These are phyloP conservation scores for Ochotona princeps DNA, from an alignment of 2,113 vertebrate genomes.

Conservation along the genomic window DNA sequence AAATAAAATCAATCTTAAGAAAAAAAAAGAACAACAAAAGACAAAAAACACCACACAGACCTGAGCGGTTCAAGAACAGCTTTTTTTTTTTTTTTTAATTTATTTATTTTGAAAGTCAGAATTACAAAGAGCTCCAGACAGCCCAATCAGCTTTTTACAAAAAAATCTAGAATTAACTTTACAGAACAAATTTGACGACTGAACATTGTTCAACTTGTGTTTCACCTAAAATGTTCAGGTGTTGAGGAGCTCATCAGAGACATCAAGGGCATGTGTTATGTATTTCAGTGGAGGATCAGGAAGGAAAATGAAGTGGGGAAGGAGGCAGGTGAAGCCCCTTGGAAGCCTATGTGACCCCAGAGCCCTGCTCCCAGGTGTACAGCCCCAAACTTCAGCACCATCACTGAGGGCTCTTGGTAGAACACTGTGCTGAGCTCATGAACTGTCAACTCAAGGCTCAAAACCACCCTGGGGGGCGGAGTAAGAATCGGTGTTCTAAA, in stretches of 20 bases:
- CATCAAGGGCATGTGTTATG: not conserved
- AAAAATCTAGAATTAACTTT: not conserved
- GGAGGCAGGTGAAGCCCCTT: not conserved
- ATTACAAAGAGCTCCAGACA: too few species aligned
- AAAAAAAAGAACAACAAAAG: too few species aligned
- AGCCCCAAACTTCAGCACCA: not conserved
- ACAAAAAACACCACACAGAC: not conserved
- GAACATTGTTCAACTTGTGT: not conserved
- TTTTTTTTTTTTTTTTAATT: conserved; percentile 10
- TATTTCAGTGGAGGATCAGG: not conserved
- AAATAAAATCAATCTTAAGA: too few species aligned
- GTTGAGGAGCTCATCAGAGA: not conserved
- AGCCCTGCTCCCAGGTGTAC: not conserved
- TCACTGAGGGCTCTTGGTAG: not conserved
- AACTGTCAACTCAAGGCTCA: not conserved
- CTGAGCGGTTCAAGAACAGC: not conserved
- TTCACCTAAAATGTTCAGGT: not conserved
- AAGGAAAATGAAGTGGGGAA: not conserved
- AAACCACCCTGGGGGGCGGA: conserved; percentile 8
- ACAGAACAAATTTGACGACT: not conserved
- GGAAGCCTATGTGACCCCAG: not conserved
- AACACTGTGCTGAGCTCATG: not conserved
- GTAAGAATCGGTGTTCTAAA: conserved; percentile 39
- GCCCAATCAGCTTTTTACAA: conserved; percentile 1
- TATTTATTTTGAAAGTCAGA: not conserved